Evolutionary conservation across 2,113 vertebrate species (phyloP).

Genomic region (Syrrhaptes paradoxus): DNA sequence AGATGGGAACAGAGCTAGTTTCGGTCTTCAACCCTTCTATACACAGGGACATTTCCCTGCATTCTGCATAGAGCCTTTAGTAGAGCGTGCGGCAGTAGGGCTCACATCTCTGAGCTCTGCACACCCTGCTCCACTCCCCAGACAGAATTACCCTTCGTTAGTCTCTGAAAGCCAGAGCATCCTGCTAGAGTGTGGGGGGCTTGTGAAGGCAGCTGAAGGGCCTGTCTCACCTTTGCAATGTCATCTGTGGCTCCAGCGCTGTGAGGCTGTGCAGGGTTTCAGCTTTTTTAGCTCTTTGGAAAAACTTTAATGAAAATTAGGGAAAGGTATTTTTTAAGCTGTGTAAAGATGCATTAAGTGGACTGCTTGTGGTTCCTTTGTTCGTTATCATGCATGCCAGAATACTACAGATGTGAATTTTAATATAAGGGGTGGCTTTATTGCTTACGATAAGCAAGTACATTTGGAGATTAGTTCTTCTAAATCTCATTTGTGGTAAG

Average conservation of each 20-base stretch:
- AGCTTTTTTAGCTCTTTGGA: background rate
- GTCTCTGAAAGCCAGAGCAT: background rate
- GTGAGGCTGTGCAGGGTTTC: background rate
- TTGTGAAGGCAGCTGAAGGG: background rate
- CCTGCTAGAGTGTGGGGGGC: background rate
- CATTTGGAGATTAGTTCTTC: background rate
- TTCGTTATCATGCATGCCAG: background rate
- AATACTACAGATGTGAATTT: background rate
- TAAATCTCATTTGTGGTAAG: slow-evolving; percentile 2
- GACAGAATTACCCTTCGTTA: background rate
- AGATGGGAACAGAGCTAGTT: background rate
- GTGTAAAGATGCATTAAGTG: background rate
- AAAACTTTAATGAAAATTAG: background rate
- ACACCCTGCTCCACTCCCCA: background rate
- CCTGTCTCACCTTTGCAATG: background rate
- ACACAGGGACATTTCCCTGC: background rate
- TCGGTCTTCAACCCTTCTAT: background rate
- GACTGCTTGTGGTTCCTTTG: background rate
- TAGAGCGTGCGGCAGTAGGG: background rate
- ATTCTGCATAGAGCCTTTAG: background rate
- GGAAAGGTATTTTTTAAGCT: background rate
- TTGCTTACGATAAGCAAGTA: background rate
- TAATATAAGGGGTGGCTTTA: background rate
- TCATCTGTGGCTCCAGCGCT: background rate
- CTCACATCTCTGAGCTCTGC: background rate